A percentile compares a stretch with the other conserved stretches of the same genome.
These are phyloP conservation scores for Eucriotettix oculatus DNA, from an alignment of 2,888 invertebrate species.

Conservation along the genomic window DNA sequence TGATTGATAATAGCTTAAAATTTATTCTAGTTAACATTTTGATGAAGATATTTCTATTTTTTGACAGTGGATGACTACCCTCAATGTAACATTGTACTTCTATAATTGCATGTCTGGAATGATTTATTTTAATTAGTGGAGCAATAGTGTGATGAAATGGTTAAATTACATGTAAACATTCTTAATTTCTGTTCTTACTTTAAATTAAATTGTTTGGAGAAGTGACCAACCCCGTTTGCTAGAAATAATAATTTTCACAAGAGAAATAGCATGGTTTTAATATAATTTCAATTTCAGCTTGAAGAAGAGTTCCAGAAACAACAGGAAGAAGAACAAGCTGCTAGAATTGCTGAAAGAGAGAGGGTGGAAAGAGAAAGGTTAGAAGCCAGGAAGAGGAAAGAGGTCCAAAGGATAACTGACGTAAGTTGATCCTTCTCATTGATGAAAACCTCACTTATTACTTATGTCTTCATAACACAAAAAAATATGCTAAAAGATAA, in stretches of 20 bases:
- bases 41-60: too few species aligned
- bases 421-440: slow-evolving; percentile 20
- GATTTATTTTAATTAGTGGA: too few species aligned
- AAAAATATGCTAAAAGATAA: neutral
- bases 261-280: neutral
- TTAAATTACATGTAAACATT: too few species aligned
- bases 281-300: slow-evolving; percentile 29
- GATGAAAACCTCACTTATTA: neutral
- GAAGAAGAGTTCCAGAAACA: slow-evolving; percentile 78
- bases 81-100: too few species aligned
- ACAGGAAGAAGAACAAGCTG: slow-evolving; percentile 59
- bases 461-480: neutral
- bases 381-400: slow-evolving; percentile 68
- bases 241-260: neutral
- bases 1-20: too few species aligned
- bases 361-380: slow-evolving; percentile 66
- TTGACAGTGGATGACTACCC: too few species aligned
- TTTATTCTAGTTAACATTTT: too few species aligned
- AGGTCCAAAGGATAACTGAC: slow-evolving; percentile 79
- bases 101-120: too few species aligned
- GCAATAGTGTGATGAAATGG: too few species aligned
- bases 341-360: slow-evolving; percentile 60
- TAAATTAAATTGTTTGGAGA: too few species aligned
- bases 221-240: too few species aligned
- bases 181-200: too few species aligned